Evolutionary conservation across 2,888 invertebrate genomes (phyloP), one percentile per base, ranked within the genome.

Genomic region (Hololepta plana): DNA sequence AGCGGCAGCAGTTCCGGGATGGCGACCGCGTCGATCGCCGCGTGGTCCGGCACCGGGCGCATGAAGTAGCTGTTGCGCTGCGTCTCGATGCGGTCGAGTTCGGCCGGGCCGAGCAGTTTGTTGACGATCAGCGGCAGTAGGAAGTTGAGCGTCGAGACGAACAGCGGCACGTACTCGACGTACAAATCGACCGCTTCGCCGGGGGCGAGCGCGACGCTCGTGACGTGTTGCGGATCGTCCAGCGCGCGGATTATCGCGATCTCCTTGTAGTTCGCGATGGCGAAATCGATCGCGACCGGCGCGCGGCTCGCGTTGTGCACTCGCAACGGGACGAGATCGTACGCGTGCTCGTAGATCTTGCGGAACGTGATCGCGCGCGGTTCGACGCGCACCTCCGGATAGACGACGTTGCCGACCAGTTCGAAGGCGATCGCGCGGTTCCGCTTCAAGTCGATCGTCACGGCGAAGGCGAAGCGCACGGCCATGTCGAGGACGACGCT

Each of bases 61-160:
- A 4, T 7, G 4, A 27, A 6, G 12, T 10, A 21, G 17, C 11
- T 5, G 4, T n/a, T 7, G 8, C 12, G n/a, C 3, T 15, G 3
- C 4, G 8, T 25, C 17, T 19, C 15, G 8, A 9, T 12, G 6
- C 6, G 6, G 9, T 14, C 15, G n/a, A 10, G 15, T n/a, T 15
- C 36, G 4, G 63, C 59, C 4, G 71, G 69, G 1, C 70, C 71
- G 24, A 71, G 37, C 20, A 69, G 43, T 27, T 55, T 57, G 38
- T 72, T 72, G 10, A 71, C 49, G 38, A 62, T 52, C 31, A 67
- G 55, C 1, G 72, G 71, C 26, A 71, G 48, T 36, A 54, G 62
- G 44, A 69, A 62, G 26, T 62, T 59, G 39, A 64, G 67, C 31
- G 62, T 63, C 33, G 53, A 47, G 2, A 56, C 38, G 28, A 60